Conservation (phyloP, 1,140 invertebrate species). For the Odontomachus brunneus region DNA sequence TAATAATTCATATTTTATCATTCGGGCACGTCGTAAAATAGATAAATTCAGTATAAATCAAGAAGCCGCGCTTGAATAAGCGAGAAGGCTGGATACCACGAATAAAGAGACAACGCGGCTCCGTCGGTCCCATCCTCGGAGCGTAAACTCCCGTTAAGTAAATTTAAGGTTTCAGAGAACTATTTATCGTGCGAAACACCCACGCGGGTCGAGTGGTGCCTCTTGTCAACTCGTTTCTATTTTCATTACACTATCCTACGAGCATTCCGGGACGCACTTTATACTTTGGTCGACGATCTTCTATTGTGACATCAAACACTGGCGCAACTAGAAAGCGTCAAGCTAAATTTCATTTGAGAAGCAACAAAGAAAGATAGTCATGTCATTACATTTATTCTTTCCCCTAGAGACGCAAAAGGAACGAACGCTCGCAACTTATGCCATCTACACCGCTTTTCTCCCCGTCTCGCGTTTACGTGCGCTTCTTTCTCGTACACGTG, state of each 20-base stretch:
- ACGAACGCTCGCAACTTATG: conserved; percentile 29
- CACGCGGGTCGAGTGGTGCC: neutral
- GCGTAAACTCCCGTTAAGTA: neutral
- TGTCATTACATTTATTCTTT: conserved; percentile 20
- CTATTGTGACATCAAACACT: neutral
- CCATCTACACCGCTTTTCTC: conserved; percentile 7
- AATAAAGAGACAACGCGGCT: neutral
- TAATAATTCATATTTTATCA: conserved; percentile 11
- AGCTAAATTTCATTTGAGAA: conserved; percentile 32
- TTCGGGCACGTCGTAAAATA: conserved; percentile 1
- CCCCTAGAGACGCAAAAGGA: conserved; percentile 3
- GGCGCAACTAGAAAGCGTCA: conserved; percentile 1
- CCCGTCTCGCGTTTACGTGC: neutral
- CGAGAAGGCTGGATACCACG: neutral
- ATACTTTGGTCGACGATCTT: conserved; percentile 8
- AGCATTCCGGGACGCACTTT: neutral
- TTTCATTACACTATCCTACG: conserved; percentile 24
- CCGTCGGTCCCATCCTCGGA: neutral
- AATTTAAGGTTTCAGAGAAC: conserved; percentile 35
- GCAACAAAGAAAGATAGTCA: conserved; percentile 31
- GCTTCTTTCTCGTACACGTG: neutral
- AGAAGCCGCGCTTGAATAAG: neutral
- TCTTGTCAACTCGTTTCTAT: conserved; percentile 28
- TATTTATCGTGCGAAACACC: conserved; percentile 22
- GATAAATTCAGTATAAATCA: conserved; percentile 7